Conservation (phyloP, 1,140 invertebrate species). For the Hylyphantes graminicola region DNA sequence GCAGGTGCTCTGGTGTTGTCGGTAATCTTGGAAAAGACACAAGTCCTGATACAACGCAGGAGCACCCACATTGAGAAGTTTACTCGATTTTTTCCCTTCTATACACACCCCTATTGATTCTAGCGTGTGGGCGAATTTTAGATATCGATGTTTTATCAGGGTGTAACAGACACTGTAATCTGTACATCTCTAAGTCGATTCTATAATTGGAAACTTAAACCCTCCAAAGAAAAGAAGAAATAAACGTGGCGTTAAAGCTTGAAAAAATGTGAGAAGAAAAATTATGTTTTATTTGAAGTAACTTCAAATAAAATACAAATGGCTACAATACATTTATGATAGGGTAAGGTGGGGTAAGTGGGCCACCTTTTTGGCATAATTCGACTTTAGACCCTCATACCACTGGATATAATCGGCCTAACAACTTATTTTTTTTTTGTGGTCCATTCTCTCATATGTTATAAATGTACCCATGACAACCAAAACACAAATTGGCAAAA, state of each 20-base stretch:
- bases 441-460: too few species aligned
- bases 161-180: conserved; percentile 26
- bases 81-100: conserved; percentile 1
- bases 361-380: too few species aligned
- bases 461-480: too few species aligned
- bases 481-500: too few species aligned
- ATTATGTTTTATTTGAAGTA: too few species aligned
- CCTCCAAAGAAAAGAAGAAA: neutral
- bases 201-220: conserved; percentile 34
- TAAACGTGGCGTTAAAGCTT: neutral
- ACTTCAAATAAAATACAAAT: too few species aligned
- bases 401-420: too few species aligned
- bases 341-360: too few species aligned
- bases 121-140: conserved; percentile 27
- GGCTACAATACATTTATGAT: too few species aligned
- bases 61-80: conserved; percentile 23
- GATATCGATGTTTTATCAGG: conserved; percentile 44
- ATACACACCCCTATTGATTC: conserved; percentile 23
- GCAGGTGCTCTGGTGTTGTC: conserved; percentile 22
- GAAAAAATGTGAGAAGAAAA: too few species aligned
- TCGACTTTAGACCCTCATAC: too few species aligned
- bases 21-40: conserved; percentile 38
- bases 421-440: too few species aligned
- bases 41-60: conserved; percentile 32
- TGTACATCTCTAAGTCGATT: conserved; percentile 22